Percentiles rank a stretch among this genome's conserved stretches.
Evolutionary conservation across 2,113 vertebrate genomes (phyloP).

Genomic region (Odontesthes bonariensis): DNA sequence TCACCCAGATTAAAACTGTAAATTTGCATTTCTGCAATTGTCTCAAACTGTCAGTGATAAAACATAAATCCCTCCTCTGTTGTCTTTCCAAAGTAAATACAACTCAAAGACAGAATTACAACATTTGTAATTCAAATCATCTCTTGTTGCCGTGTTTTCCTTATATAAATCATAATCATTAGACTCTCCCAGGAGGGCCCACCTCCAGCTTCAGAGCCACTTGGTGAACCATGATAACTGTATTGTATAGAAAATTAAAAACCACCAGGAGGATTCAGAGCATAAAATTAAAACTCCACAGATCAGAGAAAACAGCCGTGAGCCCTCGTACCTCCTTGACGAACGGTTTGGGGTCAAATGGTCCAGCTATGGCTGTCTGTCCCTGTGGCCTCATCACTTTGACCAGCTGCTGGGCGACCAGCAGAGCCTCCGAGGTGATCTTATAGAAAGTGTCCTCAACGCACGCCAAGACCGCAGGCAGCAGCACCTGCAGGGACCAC

Average conservation of each 20-base stretch:
- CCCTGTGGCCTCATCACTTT: conserved; percentile 89
- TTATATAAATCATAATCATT: background rate
- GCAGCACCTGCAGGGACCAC: conserved; percentile 79
- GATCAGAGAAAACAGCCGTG: background rate
- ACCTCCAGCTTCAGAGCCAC: background rate
- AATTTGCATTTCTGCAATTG: no score
- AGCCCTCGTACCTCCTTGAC: conserved; percentile 74
- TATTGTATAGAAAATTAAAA: background rate
- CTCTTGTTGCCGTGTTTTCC: background rate
- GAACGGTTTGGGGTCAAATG: conserved; percentile 86
- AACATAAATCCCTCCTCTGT: no score
- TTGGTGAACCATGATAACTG: background rate
- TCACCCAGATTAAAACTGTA: no score
- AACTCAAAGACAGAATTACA: background rate
- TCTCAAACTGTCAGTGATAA: no score
- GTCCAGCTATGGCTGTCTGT: conserved; percentile 34
- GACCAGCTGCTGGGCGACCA: conserved; percentile 97
- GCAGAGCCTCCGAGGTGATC: conserved; percentile 97
- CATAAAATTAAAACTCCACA: background rate
- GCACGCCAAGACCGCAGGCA: conserved; percentile 93
- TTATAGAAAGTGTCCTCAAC: conserved; percentile 99
- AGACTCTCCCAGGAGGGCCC: background rate
- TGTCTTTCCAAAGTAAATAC: no score
- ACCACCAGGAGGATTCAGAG: background rate
- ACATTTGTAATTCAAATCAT: background rate